Evolutionary conservation across 2,888 invertebrate genomes (phyloP).

Genomic region (Ptychoptera albimana): DNA sequence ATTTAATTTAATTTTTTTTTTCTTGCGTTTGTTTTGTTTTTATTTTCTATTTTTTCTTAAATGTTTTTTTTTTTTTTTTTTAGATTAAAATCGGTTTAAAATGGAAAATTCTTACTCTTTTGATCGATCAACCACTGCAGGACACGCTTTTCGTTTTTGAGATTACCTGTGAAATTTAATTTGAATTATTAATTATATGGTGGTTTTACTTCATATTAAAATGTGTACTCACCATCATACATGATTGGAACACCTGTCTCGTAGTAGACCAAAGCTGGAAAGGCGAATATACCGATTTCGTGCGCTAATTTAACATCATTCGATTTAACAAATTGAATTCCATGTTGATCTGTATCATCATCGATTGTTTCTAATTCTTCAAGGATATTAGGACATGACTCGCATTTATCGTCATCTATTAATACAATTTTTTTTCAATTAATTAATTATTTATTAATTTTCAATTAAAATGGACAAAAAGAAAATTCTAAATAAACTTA

Average conservation of each 20-base stretch:
- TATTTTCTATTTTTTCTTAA: too few relatives aligned
- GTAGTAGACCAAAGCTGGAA: slow-evolving; percentile 83
- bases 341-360: slow-evolving; percentile 82
- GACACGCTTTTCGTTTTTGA: slow-evolving; percentile 87
- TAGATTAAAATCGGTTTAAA: slow-evolving; percentile 5
- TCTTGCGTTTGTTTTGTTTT: too few relatives aligned
- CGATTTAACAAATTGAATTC: slow-evolving; percentile 86
- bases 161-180: slow-evolving; percentile 52
- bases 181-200: background rate
- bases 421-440: too few relatives aligned
- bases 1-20: too few relatives aligned
- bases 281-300: slow-evolving; percentile 82
- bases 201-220: background rate
- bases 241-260: slow-evolving; percentile 87
- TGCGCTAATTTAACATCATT: slow-evolving; percentile 79
- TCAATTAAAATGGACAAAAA: background rate
- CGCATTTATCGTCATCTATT: slow-evolving; percentile 69
- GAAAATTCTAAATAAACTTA: slow-evolving; percentile 32
- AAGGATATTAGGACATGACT: slow-evolving; percentile 66
- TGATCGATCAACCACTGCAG: slow-evolving; percentile 91
- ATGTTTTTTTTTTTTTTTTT: background rate
- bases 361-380: slow-evolving; percentile 84
- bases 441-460: slow-evolving; percentile 4
- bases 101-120: slow-evolving; percentile 78
- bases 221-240: slow-evolving; percentile 68